phyloP scores from a whole-genome alignment of 2,888 invertebrate species.

The Andrena marginata region DNA sequence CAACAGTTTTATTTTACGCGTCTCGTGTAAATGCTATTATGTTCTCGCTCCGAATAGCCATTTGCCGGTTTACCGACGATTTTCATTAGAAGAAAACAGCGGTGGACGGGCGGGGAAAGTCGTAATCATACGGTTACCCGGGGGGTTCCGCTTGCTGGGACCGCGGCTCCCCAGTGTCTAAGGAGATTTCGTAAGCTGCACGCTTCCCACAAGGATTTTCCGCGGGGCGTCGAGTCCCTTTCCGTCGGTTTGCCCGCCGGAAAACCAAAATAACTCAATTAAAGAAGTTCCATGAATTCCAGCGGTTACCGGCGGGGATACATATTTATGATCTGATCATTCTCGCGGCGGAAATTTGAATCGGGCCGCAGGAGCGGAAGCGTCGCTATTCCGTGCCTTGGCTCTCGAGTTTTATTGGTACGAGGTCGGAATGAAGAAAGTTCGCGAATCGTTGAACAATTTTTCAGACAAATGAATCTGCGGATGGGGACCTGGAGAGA shows the following conservation, averaged over 20 bases:
- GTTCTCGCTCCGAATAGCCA: slow-evolving; percentile 15
- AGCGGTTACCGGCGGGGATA: slow-evolving; percentile 77
- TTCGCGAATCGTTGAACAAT: slow-evolving; percentile 54
- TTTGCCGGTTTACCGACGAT: slow-evolving; percentile 14
- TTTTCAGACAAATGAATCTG: slow-evolving; percentile 65
- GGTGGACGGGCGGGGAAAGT: slow-evolving; percentile 25
- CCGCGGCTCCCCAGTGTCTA: slow-evolving; percentile 58
- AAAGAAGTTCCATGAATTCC: slow-evolving; percentile 84
- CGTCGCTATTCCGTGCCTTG: slow-evolving; percentile 19
- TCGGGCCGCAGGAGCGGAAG: slow-evolving; percentile 41
- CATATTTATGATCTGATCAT: slow-evolving; percentile 84
- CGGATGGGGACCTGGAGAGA: slow-evolving; percentile 6
- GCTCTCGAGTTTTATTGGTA: slow-evolving; percentile 60
- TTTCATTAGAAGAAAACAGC: slow-evolving; percentile 28
- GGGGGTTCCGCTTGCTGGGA: slow-evolving; percentile 38
- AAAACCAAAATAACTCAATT: slow-evolving; percentile 84
- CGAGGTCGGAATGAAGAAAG: slow-evolving; percentile 46
- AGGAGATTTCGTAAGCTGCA: slow-evolving; percentile 80
- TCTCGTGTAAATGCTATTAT: slow-evolving; percentile 35
- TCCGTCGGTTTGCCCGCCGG: slow-evolving; percentile 45
- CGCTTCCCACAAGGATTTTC: slow-evolving; percentile 83
- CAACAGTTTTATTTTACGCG: slow-evolving; percentile 42
- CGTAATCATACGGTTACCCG: slow-evolving; percentile 58
- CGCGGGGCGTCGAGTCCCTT: slow-evolving; percentile 65
- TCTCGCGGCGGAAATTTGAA: slow-evolving; percentile 75